Percentiles rank a stretch among this genome's conserved stretches.
Conservation (phyloP, 2,797 vertebrate species). For the Anabacerthia variegaticeps region DNA sequence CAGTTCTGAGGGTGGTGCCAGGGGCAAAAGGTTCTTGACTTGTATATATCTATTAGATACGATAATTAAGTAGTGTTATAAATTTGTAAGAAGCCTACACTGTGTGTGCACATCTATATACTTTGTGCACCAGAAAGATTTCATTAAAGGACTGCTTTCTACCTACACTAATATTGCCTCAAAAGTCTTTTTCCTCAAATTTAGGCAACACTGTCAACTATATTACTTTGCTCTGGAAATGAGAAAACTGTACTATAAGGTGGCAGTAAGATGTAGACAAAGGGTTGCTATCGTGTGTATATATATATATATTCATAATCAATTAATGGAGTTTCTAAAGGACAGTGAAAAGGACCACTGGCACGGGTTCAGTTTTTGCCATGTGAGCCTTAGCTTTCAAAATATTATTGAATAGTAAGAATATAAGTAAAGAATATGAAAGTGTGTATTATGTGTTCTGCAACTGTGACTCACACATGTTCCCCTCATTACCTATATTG, state of each 20-base stretch:
- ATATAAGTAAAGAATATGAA: background rate
- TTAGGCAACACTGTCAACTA: background rate
- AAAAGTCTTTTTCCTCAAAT: too few species aligned
- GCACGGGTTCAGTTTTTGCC: background rate
- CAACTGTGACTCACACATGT: background rate
- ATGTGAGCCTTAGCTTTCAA: background rate
- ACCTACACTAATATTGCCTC: too few species aligned
- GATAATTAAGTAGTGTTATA: too few species aligned
- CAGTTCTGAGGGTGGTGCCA: too few species aligned
- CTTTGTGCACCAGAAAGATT: too few species aligned
- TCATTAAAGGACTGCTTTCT: too few species aligned
- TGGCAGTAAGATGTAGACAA: background rate
- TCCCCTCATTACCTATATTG: background rate
- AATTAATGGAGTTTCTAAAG: background rate
- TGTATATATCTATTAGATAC: too few species aligned
- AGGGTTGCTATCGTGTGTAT: background rate
- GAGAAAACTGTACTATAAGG: background rate
- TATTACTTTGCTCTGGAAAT: background rate
- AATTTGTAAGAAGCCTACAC: too few species aligned
- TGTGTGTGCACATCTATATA: too few species aligned
- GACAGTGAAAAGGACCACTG: background rate
- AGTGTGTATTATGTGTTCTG: background rate
- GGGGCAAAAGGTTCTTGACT: too few species aligned
- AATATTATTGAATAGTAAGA: background rate
- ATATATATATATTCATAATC: background rate